phyloP scores from a whole-genome alignment of 2,113 vertebrate species.

The Camelus dromedarius region DNA sequence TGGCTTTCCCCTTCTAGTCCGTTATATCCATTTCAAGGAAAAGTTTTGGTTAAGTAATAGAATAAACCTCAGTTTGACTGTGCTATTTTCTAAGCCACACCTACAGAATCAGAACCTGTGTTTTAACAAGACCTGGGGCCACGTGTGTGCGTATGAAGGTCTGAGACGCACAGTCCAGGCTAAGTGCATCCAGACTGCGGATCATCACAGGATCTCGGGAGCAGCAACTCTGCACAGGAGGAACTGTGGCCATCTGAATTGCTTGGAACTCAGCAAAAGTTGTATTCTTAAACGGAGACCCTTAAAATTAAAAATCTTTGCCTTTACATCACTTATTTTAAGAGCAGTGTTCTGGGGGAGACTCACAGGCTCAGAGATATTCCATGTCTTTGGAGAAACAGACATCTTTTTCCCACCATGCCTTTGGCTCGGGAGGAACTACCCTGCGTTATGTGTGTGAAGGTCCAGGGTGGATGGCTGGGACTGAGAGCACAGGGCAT shows the following conservation, averaged over 20 bases:
- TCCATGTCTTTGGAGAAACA: neutral
- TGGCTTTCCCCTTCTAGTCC: neutral
- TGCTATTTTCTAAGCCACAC: neutral
- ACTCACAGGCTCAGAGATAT: neutral
- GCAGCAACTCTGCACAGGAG: neutral
- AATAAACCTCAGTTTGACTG: neutral
- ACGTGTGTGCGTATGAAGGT: fast-evolving
- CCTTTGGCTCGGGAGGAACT: constrained; percentile 29
- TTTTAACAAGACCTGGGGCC: neutral
- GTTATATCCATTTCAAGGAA: neutral
- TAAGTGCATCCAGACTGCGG: neutral
- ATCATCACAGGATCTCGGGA: neutral
- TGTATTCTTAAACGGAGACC: neutral
- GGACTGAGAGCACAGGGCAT: fast-evolving
- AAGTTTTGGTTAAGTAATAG: neutral
- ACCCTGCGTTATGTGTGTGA: neutral
- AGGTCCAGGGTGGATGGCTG: fast-evolving
- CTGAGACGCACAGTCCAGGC: neutral
- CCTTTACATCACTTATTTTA: neutral
- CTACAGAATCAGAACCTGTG: neutral
- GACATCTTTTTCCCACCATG: neutral
- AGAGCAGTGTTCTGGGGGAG: constrained; percentile 5
- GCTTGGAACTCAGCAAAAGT: neutral
- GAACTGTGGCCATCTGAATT: neutral
- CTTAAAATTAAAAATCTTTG: neutral